Percentiles rank a stretch among this genome's conserved stretches.
phyloP scores from a whole-genome alignment of 1,140 invertebrate species.

The Hyles vespertilio region DNA sequence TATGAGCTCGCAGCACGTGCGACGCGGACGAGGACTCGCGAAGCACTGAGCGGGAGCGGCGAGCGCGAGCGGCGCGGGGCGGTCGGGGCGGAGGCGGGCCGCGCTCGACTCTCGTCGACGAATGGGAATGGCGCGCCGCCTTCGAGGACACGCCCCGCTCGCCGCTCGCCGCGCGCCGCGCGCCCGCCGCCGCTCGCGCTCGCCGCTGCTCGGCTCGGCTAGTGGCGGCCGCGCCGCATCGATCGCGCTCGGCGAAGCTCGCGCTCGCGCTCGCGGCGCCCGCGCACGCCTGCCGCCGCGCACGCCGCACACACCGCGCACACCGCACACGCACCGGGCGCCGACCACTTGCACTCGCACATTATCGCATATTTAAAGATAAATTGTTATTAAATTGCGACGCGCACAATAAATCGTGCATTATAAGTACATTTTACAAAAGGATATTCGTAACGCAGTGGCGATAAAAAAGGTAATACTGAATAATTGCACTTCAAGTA shows the following conservation, averaged over 20 bases:
- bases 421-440: too few species aligned
- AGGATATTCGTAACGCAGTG: too few species aligned
- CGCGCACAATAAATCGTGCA: too few species aligned
- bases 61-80: slow-evolving; percentile 29
- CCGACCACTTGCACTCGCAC: too few species aligned
- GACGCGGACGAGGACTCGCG: slow-evolving; percentile 50
- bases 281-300: not conserved
- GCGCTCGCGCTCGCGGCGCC: not conserved
- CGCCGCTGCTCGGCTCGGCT: slow-evolving; percentile 8
- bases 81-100: slow-evolving; percentile 36
- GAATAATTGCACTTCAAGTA: too few species aligned
- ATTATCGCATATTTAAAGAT: too few species aligned
- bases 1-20: slow-evolving; percentile 38
- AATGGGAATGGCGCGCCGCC: slow-evolving; percentile 40
- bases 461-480: too few species aligned
- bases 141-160: slow-evolving; percentile 15
- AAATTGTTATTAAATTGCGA: too few species aligned
- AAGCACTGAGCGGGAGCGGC: slow-evolving; percentile 47
- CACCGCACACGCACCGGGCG: too few species aligned
- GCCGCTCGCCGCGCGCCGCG: slow-evolving; percentile 23
- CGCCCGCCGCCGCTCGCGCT: slow-evolving; percentile 26
- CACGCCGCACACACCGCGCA: too few species aligned
- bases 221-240: not conserved
- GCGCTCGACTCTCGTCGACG: slow-evolving; percentile 23
- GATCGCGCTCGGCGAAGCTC: not conserved